phyloP scores from a whole-genome alignment of 2,797 vertebrate species.

The Moxostoma hubbsi region DNA sequence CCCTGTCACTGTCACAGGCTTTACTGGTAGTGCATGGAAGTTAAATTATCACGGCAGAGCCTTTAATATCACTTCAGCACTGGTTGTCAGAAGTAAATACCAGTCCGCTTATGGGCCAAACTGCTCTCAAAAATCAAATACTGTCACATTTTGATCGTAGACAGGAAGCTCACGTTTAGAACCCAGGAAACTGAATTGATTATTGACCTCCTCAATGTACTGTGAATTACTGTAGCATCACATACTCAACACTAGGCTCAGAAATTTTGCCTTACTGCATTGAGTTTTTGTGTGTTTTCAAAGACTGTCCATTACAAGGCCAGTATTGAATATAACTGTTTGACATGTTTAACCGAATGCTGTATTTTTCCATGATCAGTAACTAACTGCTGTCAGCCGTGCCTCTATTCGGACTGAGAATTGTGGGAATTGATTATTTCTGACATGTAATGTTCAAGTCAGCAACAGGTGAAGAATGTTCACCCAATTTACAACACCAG shows the following conservation, averaged over 20 bases:
- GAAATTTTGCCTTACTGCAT: constrained; percentile 1
- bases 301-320: too few relatives aligned
- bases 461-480: too few relatives aligned
- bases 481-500: too few relatives aligned
- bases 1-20: constrained; percentile 26
- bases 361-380: too few relatives aligned
- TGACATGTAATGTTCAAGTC: too few relatives aligned
- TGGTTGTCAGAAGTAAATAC: constrained; percentile 27
- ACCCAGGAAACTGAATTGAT: constrained; percentile 44
- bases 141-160: constrained; percentile 13
- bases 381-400: too few relatives aligned
- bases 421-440: too few relatives aligned
- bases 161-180: constrained; percentile 37
- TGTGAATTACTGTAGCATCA: constrained; percentile 17
- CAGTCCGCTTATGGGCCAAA: constrained; percentile 16
- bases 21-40: constrained; percentile 9
- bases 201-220: constrained; percentile 46
- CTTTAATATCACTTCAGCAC: constrained; percentile 40
- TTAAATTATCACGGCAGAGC: constrained; percentile 31
- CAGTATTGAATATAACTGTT: constrained; percentile 1
- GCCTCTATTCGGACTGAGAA: too few relatives aligned
- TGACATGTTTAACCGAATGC: too few relatives aligned
- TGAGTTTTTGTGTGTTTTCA: background rate
- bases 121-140: constrained; percentile 21
- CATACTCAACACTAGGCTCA: constrained; percentile 4